These are phyloP conservation scores for Euphydryas editha DNA, from an alignment of 2,888 invertebrate species.

Conservation along the genomic window DNA sequence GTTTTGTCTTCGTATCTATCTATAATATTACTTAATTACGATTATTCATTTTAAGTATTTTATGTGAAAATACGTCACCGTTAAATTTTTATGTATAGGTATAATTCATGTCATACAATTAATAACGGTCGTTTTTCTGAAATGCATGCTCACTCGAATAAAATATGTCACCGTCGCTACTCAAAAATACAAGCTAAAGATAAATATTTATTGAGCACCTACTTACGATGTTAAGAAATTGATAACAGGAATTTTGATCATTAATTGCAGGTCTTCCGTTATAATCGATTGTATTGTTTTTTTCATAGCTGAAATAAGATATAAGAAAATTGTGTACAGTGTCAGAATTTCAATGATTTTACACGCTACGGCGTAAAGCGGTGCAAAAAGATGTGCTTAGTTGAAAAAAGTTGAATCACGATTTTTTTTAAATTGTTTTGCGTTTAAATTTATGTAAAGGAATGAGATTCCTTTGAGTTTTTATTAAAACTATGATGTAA, in stretches of 20 bases:
- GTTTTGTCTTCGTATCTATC: no score
- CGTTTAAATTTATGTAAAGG: no score
- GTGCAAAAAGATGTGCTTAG: no score
- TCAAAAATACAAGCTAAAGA: constrained; percentile 33
- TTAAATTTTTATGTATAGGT: neutral
- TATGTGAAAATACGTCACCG: neutral
- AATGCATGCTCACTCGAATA: constrained; percentile 29
- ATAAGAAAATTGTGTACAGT: neutral
- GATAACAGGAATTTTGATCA: constrained; percentile 36
- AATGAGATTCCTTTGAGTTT: no score
- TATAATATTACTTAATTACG: neutral
- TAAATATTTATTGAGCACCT: constrained; percentile 44
- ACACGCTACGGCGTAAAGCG: no score
- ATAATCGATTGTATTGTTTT: constrained; percentile 29
- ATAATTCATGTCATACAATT: neutral
- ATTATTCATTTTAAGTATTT: neutral
- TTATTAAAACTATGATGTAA: no score
- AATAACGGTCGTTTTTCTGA: constrained; percentile 10
- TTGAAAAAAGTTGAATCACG: no score
- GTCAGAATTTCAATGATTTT: neutral
- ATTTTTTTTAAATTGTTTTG: no score
- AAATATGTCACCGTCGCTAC: constrained; percentile 40
- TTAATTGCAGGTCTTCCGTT: constrained; percentile 34
- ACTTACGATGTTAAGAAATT: constrained; percentile 36
- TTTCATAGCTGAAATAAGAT: constrained; percentile 32